These are phyloP conservation scores for Calliphora vomitoria DNA, from an alignment of 2,888 invertebrate genomes.

Conservation along the genomic window DNA sequence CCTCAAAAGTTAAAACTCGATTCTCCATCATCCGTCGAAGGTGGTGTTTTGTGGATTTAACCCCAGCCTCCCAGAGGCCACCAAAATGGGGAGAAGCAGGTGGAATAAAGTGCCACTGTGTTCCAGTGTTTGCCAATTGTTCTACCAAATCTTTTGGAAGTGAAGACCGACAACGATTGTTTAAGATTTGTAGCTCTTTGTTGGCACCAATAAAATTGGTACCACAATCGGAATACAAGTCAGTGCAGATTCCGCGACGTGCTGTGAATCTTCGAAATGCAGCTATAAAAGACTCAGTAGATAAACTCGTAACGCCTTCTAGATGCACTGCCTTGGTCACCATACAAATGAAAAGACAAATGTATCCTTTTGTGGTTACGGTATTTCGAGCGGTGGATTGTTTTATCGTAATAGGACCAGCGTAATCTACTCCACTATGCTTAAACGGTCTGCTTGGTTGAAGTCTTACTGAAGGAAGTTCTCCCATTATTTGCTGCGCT, in stretches of 20 bases:
- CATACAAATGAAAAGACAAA: conserved; percentile 52
- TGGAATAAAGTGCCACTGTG: conserved; percentile 53
- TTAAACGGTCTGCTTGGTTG: conserved; percentile 8
- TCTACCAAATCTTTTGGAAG: conserved; percentile 1
- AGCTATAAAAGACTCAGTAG: conserved; percentile 34
- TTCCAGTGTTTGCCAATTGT: background rate
- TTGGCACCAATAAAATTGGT: conserved; percentile 64
- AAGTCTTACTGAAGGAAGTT: conserved; percentile 40
- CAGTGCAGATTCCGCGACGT: conserved; percentile 42
- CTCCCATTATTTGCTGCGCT: conserved; percentile 58
- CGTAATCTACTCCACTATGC: conserved; percentile 57
- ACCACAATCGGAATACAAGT: conserved; percentile 60
- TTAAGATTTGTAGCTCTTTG: conserved; percentile 42
- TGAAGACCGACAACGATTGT: conserved; percentile 4
- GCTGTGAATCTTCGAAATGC: conserved; percentile 28
- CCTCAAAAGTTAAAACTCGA: conserved; percentile 29
- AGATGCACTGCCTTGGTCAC: conserved; percentile 39
- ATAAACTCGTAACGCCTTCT: conserved; percentile 39
- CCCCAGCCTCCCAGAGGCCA: conserved; percentile 47
- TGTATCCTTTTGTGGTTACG: conserved; percentile 44
- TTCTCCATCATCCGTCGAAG: conserved; percentile 21
- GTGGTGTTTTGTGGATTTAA: conserved; percentile 51
- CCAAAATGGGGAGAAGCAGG: conserved; percentile 54
- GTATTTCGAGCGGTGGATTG: conserved; percentile 31
- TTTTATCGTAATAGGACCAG: conserved; percentile 61